Evolutionary conservation across 2,113 vertebrate genomes (phyloP).

Genomic region (Indicator maculatus): DNA sequence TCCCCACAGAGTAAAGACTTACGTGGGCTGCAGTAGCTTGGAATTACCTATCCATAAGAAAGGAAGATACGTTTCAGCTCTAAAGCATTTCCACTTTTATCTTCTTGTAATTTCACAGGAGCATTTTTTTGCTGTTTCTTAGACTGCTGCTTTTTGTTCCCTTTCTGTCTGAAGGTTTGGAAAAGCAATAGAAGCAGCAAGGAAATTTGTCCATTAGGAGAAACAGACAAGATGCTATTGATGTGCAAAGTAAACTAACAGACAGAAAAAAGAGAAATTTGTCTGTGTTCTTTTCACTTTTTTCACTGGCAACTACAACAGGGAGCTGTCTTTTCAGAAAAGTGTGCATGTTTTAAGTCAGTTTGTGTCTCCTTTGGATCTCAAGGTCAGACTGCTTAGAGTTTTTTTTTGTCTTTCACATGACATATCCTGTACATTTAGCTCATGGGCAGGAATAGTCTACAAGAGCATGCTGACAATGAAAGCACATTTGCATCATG

Average conservation of each 20-base stretch:
- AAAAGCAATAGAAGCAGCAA: not conserved
- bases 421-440: not conserved
- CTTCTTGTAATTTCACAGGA: not conserved
- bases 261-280: not conserved
- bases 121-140: not conserved
- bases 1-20: not conserved
- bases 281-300: not conserved
- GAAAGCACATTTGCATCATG: slow-evolving; percentile 43
- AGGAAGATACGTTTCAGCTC: not conserved
- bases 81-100: not conserved
- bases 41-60: not conserved
- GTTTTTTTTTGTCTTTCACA: not conserved
- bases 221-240: not conserved
- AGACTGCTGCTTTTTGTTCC: not conserved
- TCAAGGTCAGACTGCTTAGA: slow-evolving; percentile 7
- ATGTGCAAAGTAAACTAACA: not conserved
- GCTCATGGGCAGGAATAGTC: not conserved
- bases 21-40: not conserved
- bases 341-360: not conserved
- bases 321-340: not conserved
- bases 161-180: not conserved
- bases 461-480: not conserved
- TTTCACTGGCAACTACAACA: not conserved
- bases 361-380: not conserved
- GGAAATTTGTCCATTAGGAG: slow-evolving; percentile 22